Evolutionary conservation across 2,113 vertebrate species (phyloP), one percentile per base, ranked within the genome.

Genomic region (Rhegmatorhina hoffmannsi): DNA sequence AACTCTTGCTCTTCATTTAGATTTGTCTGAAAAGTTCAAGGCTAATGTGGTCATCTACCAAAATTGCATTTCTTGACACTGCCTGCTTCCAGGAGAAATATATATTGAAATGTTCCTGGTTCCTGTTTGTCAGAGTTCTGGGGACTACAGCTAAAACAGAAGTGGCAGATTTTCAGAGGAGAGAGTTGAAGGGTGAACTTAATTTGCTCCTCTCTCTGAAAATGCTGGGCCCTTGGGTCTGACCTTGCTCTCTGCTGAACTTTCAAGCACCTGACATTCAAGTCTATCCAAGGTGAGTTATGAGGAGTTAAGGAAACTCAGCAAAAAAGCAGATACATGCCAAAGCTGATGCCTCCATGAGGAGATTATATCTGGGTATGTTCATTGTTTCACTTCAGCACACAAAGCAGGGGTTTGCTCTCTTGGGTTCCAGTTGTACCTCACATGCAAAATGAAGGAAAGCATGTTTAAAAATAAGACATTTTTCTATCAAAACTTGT

Each of bases 21-120:
- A 40, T 56, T 86, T 89, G 56, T 7, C 83, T 90, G 86, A 75
- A 82, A 86, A 87, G 89, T 86, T 94, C 92, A 95, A 90, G 90
- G 87, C 89, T 89, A 82, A 91, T 87, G 69, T 12, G 7, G 89
- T 78, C 85, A 84, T 72, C 92, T 82, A 69, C 44, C 36, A 94
- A 78, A 87, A 90, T 6, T 78, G 84, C 87, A 34, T 93, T 89
- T 93, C 56, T 50, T 81, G 86, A 91, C 68, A 62, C 38, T 23
- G 62, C 25, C 64, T 62, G 63, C 49, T 84, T 95, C 11, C 69
- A 44, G 77, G 40, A 95, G 84, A 91, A 95, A 95, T 69, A 73
- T 11, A 47, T 46, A 52, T 77, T 10, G 43, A 79, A 40, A 13
- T 25, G 24, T 43, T 94, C 21, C 88, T 86, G 73, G 17, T 68